Base-by-base conservation (phyloP, 2,113 vertebrate species). In the Gambusia affinis region DNA sequence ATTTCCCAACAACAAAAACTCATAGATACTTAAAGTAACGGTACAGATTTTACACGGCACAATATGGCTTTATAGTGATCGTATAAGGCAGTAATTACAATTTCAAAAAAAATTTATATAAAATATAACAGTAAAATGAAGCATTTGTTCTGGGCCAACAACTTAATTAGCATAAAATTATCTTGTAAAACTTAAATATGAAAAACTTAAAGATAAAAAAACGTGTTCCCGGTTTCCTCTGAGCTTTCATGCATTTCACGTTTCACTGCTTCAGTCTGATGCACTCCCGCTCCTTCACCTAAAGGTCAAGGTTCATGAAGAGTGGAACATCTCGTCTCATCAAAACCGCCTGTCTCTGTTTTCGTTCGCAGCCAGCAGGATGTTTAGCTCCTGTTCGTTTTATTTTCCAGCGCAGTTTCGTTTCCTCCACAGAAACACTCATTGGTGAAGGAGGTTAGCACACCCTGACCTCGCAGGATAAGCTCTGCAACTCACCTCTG, bases 401-500 rank as follows among this genome's bases (percentile, higher is more conserved):
- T 81, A 39, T 86, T 81, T 83, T 62, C 67, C 44, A 47, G 44
- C 44, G 19, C 10, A 22, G 29, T 64, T 31, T 74, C 12, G 1
- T 44, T 61, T 61, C 83, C 87, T 86, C 74, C 82, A 71, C 73
- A 77, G 60, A 85, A 76, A 61, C 72, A 71, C 44, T 79, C 70
- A 73, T 68, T 39, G 68, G 75, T 71, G 66, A 60, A 57, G 42
- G 69, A 72, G 70, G 15, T 64, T 4, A 76, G 73, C 24, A 79
- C 75, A 75, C 31, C 42, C 42, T 85, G 87, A 88, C 91, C 84
- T 92, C 89, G 85, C 12, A 84, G 67, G 71, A 82, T 80, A 67
- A 90, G 85, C 72, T 85, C 57, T 72, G 72, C 80, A 73, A 78
- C 67, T 27, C 44, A 67, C 35, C 70, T 67, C 68, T 15, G 39